phyloP scores from a whole-genome alignment of 2,113 vertebrate species.

The Trogon surrucura region DNA sequence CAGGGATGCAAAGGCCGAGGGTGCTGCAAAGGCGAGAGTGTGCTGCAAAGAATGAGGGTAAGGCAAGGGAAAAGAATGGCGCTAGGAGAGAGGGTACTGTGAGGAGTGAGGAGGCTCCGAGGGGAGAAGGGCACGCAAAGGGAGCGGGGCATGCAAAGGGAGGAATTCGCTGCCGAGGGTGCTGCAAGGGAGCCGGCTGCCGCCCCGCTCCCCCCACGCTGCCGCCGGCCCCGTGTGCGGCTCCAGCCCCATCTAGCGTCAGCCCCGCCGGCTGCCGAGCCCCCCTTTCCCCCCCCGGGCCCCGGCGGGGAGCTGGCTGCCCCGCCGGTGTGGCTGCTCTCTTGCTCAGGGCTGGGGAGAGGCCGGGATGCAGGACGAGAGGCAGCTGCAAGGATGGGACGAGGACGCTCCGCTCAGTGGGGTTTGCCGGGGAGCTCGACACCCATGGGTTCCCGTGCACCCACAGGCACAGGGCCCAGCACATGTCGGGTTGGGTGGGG shows the following conservation, averaged over 20 bases:
- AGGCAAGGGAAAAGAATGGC: too few relatives aligned
- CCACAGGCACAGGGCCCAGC: not conserved
- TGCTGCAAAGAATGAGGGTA: not conserved
- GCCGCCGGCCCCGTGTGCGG: not conserved
- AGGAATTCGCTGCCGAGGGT: too few relatives aligned
- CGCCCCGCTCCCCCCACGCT: too few relatives aligned
- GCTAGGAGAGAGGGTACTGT: not conserved
- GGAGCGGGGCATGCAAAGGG: fast-evolving
- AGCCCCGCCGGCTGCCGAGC: not conserved
- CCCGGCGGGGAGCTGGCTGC: not conserved
- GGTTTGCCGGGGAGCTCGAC: fast-evolving
- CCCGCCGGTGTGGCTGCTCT: not conserved
- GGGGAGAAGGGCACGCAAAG: fast-evolving
- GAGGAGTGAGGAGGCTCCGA: too few relatives aligned
- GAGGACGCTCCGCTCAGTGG: not conserved
- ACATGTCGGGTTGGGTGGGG: not conserved
- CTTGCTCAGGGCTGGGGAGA: not conserved
- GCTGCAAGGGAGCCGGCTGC: not conserved
- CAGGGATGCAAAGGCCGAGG: too few relatives aligned
- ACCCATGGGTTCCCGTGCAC: not conserved
- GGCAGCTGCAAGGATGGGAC: fast-evolving
- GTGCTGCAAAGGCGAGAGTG: too few relatives aligned
- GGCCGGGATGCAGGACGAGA: not conserved
- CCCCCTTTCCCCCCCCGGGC: not conserved
- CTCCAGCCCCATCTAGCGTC: not conserved